Evolutionary conservation across 2,113 vertebrate genomes (phyloP).

Genomic region (Rhadina sibilatrix): DNA sequence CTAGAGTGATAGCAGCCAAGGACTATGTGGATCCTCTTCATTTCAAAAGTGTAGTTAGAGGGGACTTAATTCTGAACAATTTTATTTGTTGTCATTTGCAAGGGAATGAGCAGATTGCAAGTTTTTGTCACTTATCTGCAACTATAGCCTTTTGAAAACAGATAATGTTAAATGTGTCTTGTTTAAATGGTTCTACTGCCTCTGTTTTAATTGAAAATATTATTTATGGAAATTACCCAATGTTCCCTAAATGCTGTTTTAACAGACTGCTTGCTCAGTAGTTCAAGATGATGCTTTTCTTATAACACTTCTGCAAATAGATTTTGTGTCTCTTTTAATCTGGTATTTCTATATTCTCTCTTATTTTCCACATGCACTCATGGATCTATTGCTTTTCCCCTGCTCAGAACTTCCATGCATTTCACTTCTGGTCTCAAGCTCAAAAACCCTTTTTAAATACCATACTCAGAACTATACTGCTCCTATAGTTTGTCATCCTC

Average conservation of each 20-base stretch:
- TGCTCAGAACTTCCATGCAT: not conserved
- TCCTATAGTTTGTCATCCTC: not conserved
- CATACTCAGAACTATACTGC: not conserved
- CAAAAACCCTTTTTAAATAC: not conserved
- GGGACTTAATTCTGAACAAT: not conserved
- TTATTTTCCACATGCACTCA: not conserved
- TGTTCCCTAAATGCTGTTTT: not conserved
- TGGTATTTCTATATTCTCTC: not conserved
- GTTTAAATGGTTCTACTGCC: not conserved
- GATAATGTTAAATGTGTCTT: not conserved
- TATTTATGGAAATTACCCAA: not conserved
- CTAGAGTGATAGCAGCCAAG: not conserved
- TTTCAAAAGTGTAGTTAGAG: not conserved
- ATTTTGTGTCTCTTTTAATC: not conserved
- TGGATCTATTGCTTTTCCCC: not conserved
- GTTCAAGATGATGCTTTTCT: not conserved
- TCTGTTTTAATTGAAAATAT: not conserved
- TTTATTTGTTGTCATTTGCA: not conserved
- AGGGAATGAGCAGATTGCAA: not conserved
- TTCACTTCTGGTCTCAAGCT: not conserved
- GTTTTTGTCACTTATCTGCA: not conserved
- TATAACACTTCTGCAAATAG: not conserved
- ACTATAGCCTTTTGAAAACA: not conserved
- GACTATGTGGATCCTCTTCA: not conserved
- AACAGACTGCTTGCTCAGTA: not conserved